phyloP scores from a whole-genome alignment of 2,113 vertebrate species.

The Buteo buteo region DNA sequence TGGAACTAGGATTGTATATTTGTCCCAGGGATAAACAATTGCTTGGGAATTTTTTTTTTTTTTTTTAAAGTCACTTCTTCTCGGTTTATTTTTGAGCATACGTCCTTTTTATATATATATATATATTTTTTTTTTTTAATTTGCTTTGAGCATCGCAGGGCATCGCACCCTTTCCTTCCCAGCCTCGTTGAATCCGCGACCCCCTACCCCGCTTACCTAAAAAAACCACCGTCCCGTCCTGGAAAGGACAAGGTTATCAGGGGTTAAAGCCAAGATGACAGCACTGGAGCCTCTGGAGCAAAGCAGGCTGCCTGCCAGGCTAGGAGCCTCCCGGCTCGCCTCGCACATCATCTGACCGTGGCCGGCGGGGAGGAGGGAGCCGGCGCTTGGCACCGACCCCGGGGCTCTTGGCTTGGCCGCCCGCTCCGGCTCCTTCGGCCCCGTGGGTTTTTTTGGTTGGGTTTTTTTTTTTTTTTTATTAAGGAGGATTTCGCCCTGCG shows the following conservation, averaged over 20 bases:
- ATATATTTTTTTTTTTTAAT: not conserved
- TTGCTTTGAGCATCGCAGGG: not conserved
- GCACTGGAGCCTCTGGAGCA: constrained; percentile 81
- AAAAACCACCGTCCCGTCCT: not conserved
- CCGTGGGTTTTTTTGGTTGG: not conserved
- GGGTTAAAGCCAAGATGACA: constrained; percentile 84
- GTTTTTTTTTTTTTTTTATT: not conserved
- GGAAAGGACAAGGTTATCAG: constrained; percentile 75
- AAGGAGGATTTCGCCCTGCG: not conserved
- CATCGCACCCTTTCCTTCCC: not conserved
- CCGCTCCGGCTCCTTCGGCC: not conserved
- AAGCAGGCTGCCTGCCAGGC: constrained; percentile 85
- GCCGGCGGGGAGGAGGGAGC: constrained; percentile 21
- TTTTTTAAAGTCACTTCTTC: not conserved
- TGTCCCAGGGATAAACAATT: constrained; percentile 56
- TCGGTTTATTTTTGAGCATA: constrained; percentile 5
- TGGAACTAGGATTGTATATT: constrained; percentile 45
- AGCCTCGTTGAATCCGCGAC: accelerated
- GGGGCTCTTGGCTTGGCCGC: constrained; percentile 53
- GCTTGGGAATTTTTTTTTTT: constrained; percentile 10
- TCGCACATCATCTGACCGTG: constrained; percentile 79
- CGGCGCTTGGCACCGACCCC: constrained; percentile 46
- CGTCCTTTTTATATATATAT: not conserved
- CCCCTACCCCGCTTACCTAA: not conserved
- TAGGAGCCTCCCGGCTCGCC: constrained; percentile 76